These are phyloP conservation scores for Adrianichthys oophorus DNA, from an alignment of 2,797 vertebrate genomes.

Conservation along the genomic window DNA sequence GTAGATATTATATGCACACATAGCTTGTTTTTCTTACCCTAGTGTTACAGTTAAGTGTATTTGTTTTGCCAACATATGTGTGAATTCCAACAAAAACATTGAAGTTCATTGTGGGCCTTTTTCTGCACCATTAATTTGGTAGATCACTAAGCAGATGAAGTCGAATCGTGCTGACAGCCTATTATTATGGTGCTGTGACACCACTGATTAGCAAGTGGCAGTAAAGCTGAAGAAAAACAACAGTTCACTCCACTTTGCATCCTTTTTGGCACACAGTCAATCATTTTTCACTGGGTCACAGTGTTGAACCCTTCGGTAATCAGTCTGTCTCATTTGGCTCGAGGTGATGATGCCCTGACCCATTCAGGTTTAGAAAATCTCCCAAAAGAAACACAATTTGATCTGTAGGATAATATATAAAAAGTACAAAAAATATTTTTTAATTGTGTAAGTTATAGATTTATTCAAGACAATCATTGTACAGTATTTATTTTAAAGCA, in stretches of 20 bases:
- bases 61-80: background rate
- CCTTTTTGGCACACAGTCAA: background rate
- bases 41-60: background rate
- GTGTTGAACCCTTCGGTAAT: conserved; percentile 39
- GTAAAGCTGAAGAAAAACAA: conserved; percentile 23
- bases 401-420: too few relatives aligned
- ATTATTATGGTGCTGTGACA: conserved; percentile 44
- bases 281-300: conserved; percentile 5
- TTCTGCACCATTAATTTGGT: conserved; percentile 50
- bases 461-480: background rate
- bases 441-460: too few relatives aligned
- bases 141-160: conserved; percentile 45
- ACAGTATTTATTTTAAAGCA: background rate
- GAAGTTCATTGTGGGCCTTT: conserved; percentile 41
- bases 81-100: background rate
- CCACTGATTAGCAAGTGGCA: conserved; percentile 32
- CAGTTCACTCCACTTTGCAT: background rate
- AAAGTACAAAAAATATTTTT: too few relatives aligned
- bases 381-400: background rate
- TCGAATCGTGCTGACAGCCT: conserved; percentile 46
- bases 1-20: too few relatives aligned
- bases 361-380: too few relatives aligned
- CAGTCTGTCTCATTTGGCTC: conserved; percentile 56
- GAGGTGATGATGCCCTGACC: conserved; percentile 15
- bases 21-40: too few relatives aligned